Base-by-base conservation (phyloP, 2,113 vertebrate species). In the Muntiacus reevesi region DNA sequence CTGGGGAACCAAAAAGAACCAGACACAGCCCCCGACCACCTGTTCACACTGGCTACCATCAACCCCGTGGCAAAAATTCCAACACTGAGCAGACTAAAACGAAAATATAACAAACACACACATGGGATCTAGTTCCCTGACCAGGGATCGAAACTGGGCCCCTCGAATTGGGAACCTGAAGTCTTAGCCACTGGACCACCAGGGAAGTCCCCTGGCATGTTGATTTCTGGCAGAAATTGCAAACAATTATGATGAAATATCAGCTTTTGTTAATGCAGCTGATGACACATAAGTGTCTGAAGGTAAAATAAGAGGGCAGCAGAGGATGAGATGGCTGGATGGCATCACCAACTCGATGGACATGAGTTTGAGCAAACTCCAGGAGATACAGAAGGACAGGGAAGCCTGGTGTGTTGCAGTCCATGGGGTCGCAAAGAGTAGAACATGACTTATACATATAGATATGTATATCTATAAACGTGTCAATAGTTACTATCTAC, bases 21-120 rank as follows among this genome's bases (percentile, higher is more conserved):
- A 23, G 25, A n/a, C 2, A 15, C 4, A 28, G 9, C 2, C 52
- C 33, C 33, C 0, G 14, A 19, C 7, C n/a, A 47, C 17, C 33
- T 15, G 43, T 27, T 27, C 1, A 7, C 7, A 59, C 50, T 27
- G 33, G 11, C 2, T 33, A 60, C 30, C 36, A 9, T 14, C 16
- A 71, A 6, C 19, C 67, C 67, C 10, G 2, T 12, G 7, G 50
- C 43, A 52, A 21, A 28, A 57, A 43, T 25, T 23, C n/a, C 85
- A 23, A 60, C 27, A 23, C 0, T 21, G 15, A 96, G 7, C 50
- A 50, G 71, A 88, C 74, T 40, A 12, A 87, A 57, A 47, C 13
- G 15, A 60, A 28, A 60, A 28, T 11, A 15, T 1, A 43, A 88
- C 54, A 52, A 30, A 60, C n/a, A 60, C 6, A 0, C 40, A 43